phyloP scores from a whole-genome alignment of 2,113 vertebrate genomes.

The Zosterops hypoxanthus region DNA sequence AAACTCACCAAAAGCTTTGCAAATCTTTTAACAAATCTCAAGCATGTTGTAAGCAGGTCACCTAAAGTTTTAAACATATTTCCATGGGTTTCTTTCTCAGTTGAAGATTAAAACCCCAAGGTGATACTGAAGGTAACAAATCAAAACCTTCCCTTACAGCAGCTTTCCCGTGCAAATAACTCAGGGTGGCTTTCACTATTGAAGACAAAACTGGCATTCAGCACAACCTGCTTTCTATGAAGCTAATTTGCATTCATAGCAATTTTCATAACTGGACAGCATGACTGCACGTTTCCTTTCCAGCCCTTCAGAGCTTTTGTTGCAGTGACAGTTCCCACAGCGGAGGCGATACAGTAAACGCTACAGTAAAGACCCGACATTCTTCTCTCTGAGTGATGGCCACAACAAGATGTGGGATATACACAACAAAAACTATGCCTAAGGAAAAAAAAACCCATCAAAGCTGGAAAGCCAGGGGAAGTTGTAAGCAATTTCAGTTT shows the following conservation, averaged over 20 bases:
- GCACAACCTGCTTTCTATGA: not conserved
- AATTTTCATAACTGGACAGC: constrained; percentile 21
- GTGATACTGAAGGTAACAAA: not conserved
- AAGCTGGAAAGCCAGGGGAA: not conserved
- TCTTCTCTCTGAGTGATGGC: not conserved
- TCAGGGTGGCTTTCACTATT: not conserved
- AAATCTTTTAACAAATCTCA: constrained; percentile 4
- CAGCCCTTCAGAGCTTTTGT: constrained; percentile 1
- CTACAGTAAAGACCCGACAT: not conserved
- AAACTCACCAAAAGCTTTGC: not conserved
- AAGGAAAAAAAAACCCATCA: not conserved
- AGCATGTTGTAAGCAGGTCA: not conserved
- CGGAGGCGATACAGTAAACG: not conserved
- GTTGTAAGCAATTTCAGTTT: not conserved
- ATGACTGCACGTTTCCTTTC: not conserved
- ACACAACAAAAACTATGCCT: not conserved
- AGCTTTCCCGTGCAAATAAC: not conserved
- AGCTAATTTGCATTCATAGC: constrained; percentile 21
- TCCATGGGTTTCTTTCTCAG: not conserved
- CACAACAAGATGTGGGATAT: not conserved
- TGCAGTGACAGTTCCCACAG: constrained; percentile 27
- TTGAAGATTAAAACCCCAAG: not conserved
- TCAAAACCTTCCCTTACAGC: not conserved
- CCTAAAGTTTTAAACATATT: not conserved
- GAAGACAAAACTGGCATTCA: not conserved